A percentile compares a stretch with the other conserved stretches of the same genome.
Conservation (phyloP, 2,113 vertebrate genomes). For the Heteronetta atricapilla region DNA sequence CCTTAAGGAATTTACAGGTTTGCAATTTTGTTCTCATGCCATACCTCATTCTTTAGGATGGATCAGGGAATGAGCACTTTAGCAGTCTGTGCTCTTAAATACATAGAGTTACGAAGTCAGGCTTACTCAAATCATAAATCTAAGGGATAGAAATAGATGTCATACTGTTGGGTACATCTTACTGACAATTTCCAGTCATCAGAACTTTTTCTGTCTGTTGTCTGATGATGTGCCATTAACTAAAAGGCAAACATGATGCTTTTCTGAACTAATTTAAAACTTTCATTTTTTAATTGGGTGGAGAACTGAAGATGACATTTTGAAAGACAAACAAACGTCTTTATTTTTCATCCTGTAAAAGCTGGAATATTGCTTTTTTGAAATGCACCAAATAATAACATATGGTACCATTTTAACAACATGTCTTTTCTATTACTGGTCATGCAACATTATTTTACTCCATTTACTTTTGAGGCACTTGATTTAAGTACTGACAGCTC, state of each 20-base stretch:
- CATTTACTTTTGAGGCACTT: neutral
- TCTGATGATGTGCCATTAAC: neutral
- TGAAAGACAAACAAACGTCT: neutral
- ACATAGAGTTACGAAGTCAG: neutral
- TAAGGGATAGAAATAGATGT: neutral
- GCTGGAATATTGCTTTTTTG: neutral
- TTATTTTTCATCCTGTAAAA: neutral
- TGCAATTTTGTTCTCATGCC: neutral
- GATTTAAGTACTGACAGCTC: neutral
- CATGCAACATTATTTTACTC: constrained; percentile 1
- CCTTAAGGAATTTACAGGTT: neutral
- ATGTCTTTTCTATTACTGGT: neutral
- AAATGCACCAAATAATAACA: neutral
- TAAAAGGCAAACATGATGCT: neutral
- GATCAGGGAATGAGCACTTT: neutral
- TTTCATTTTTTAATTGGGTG: neutral
- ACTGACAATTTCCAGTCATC: neutral
- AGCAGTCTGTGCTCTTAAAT: neutral
- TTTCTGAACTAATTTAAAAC: neutral
- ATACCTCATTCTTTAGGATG: neutral
- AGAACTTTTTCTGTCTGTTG: neutral
- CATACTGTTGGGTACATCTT: neutral
- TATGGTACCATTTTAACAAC: neutral
- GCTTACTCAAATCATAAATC: neutral
- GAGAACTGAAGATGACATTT: neutral